Evolutionary conservation across 2,888 invertebrate genomes (phyloP).

Genomic region (Aphidius colemani): DNA sequence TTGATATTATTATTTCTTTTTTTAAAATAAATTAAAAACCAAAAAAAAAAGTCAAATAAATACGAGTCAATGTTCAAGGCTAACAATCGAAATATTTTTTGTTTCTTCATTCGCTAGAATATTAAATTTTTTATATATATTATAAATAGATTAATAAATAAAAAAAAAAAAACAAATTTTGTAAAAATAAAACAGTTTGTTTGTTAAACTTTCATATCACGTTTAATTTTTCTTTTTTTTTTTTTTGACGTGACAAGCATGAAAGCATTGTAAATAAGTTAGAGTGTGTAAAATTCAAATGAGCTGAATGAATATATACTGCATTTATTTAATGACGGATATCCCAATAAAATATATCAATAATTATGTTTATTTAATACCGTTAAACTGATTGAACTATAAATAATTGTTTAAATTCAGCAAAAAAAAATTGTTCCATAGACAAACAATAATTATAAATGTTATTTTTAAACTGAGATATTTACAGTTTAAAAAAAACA

Average conservation of each 20-base stretch:
- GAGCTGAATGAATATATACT: slow-evolving; percentile 3
- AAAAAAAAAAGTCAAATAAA: too few relatives aligned
- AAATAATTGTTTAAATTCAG: too few relatives aligned
- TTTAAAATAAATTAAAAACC: too few relatives aligned
- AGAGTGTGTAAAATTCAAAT: background rate
- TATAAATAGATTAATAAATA: background rate
- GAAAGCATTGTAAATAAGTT: too few relatives aligned
- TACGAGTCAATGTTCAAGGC: too few relatives aligned
- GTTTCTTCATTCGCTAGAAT: too few relatives aligned
- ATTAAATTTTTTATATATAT: background rate
- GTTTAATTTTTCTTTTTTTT: background rate
- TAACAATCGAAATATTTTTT: too few relatives aligned
- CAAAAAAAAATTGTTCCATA: background rate
- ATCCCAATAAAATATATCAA: too few relatives aligned
- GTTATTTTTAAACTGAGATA: too few relatives aligned
- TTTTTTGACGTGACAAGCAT: background rate
- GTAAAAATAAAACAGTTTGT: background rate
- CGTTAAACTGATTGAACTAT: slow-evolving; percentile 26
- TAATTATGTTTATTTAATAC: slow-evolving; percentile 17
- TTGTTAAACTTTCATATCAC: background rate
- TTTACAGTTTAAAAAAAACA: too few relatives aligned
- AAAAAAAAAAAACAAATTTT: background rate
- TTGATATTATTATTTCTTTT: too few relatives aligned
- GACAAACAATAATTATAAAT: slow-evolving; percentile 18
- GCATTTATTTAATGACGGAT: too few relatives aligned